phyloP scores from a whole-genome alignment of 2,797 vertebrate species.

The Pachyuromys duprasi region DNA sequence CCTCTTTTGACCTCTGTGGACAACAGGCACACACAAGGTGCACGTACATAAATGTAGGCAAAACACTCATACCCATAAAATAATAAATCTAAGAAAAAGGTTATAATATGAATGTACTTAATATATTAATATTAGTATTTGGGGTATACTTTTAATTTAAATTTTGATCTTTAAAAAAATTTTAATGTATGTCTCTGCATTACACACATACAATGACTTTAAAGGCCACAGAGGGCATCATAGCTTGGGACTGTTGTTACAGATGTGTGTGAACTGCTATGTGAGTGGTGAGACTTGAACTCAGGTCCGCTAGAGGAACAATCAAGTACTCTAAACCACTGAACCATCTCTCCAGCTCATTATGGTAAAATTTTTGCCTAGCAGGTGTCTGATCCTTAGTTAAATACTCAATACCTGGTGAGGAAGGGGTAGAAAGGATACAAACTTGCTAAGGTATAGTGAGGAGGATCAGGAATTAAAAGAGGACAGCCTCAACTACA shows the following conservation, averaged over 20 bases:
- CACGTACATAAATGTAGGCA: not conserved
- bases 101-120: not conserved
- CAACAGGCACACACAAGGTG: not conserved
- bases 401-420: not conserved
- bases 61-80: not conserved
- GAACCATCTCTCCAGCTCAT: not conserved
- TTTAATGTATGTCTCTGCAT: not conserved
- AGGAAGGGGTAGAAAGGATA: not conserved
- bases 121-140: not conserved
- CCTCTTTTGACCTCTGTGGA: not conserved
- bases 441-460: not conserved
- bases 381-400: not conserved
- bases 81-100: not conserved
- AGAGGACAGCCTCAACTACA: not conserved
- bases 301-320: not conserved
- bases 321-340: not conserved
- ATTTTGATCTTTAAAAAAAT: not conserved
- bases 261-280: not conserved
- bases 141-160: not conserved
- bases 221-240: too few relatives aligned
- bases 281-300: not conserved
- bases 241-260: not conserved
- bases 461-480: not conserved
- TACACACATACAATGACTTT: not conserved
- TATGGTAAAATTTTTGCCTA: not conserved